Evolutionary conservation across 2,888 invertebrate species (phyloP), one percentile per base, ranked within the genome.

Genomic region (Hirtodrosophila trivittata): DNA sequence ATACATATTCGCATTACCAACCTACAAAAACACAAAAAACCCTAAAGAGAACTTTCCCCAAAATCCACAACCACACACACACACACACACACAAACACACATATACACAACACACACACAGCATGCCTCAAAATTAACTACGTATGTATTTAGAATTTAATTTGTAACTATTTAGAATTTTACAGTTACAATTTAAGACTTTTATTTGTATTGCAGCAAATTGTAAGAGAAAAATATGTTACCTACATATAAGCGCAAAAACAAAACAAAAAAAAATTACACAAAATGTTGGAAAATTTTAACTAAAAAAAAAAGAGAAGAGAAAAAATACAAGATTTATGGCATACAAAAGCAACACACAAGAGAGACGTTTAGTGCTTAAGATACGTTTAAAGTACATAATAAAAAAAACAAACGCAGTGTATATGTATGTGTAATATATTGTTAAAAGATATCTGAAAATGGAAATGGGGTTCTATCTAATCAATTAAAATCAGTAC

Each of bases 141-240:
- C 86, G 78, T 78, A 69, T 64, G 62, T 73, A 76, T 70, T 76
- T 80, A 80, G 80, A 73, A 62, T 80, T 78, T 86, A 80, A 74
- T 86, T 80, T 80, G 80, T 80, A 86, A 86, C 84, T 81, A 81
- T 80, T 71, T 81, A 86, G 86, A 83, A 68, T 59, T 86, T 70
- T 76, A 86, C 80, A 86, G 86, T 81, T 75, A 73, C 73, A 81
- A 74, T 65, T 80, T 86, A 81, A 86, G 86, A 80, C 86, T 81
- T 84, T 78, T 85, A 80, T 80, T 80, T 85, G 83, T 83, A 83
- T 78, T 67, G 86, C 80, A 72, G 80, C 83, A 70, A 82, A 75
- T 73, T 83, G 76, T 82, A 80, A 85, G 83, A 66, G 76, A 80
- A 46, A 69, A 74, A 83, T 86, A 81, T 81, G 80, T 81, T 81